phyloP scores from a whole-genome alignment of 2,113 vertebrate genomes.

The Percopsis transmontana region DNA sequence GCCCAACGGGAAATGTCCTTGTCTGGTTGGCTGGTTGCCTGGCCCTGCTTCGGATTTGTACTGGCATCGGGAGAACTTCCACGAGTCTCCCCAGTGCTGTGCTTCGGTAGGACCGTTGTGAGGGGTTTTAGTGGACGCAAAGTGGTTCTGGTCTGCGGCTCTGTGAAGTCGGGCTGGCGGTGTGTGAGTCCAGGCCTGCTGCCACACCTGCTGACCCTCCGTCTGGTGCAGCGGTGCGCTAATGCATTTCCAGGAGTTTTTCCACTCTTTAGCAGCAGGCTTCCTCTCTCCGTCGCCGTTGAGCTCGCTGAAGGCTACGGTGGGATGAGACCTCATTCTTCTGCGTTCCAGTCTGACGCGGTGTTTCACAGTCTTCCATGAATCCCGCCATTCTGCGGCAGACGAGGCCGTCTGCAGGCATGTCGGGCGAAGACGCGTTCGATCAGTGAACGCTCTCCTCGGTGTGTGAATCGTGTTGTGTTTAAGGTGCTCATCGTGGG shows the following conservation, averaged over 20 bases:
- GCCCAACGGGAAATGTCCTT: too few relatives aligned
- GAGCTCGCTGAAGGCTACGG: constrained; percentile 15
- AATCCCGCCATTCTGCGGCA: constrained; percentile 55
- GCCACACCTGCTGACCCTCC: constrained; percentile 51
- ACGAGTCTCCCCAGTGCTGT: constrained; percentile 51
- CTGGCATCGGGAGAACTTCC: constrained; percentile 47
- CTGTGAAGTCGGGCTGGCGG: constrained; percentile 15
- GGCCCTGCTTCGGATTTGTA: constrained; percentile 14
- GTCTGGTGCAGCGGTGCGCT: constrained; percentile 35
- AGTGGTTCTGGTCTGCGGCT: constrained; percentile 21
- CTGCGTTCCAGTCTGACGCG: constrained; percentile 36
- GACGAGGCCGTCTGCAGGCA: neutral
- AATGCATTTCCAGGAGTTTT: constrained; percentile 48
- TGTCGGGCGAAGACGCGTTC: constrained; percentile 13
- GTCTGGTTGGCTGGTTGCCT: neutral
- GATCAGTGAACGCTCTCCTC: constrained; percentile 17
- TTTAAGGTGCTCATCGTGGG: constrained; percentile 22
- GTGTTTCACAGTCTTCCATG: constrained; percentile 58
- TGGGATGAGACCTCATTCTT: constrained; percentile 23
- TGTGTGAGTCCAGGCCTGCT: constrained; percentile 51
- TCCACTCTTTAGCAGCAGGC: constrained; percentile 40
- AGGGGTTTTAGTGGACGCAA: constrained; percentile 15
- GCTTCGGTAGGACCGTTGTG: constrained; percentile 42
- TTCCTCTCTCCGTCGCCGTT: constrained; percentile 10
- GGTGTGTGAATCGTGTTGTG: constrained; percentile 24